Evolutionary conservation across 1,140 invertebrate species (phyloP).

Genomic region (Schlechtendalia chinensis): DNA sequence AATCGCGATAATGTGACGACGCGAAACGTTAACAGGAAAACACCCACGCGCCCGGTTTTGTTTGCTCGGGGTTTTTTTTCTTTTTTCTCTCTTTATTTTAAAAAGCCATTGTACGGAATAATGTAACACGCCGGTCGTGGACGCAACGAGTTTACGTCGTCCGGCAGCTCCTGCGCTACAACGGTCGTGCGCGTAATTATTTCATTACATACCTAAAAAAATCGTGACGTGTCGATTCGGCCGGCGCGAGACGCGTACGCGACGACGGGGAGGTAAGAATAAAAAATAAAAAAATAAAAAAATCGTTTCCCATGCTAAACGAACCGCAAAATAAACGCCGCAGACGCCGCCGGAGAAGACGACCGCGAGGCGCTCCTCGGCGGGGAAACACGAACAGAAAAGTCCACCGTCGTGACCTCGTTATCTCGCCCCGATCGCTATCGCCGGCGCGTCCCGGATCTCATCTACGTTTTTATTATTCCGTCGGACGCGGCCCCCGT

Average conservation of each 20-base stretch:
- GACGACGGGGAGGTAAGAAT: neutral
- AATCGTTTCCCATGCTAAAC: no score
- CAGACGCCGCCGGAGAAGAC: neutral
- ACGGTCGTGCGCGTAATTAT: conserved; percentile 46
- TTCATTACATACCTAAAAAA: conserved; percentile 15
- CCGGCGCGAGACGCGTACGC: neutral
- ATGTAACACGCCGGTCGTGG: no score
- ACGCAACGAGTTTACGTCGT: no score
- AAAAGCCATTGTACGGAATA: no score
- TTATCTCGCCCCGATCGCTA: conserved; percentile 20
- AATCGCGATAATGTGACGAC: no score
- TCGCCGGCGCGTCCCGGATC: neutral
- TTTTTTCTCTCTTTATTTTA: no score
- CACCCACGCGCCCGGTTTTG: no score
- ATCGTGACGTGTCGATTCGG: conserved; percentile 47
- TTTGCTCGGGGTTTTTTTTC: no score
- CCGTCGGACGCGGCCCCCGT: neutral
- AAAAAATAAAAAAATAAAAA: neutral
- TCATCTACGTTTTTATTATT: conserved; percentile 49
- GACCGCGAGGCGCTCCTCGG: no score
- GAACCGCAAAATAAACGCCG: neutral
- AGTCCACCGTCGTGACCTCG: conserved; percentile 28
- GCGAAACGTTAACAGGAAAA: no score
- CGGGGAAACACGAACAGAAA: neutral
- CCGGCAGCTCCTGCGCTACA: no score